A percentile compares a stretch with the other conserved stretches of the same genome.
phyloP scores from a whole-genome alignment of 2,888 invertebrate species.

The Nymphalis polychloros region DNA sequence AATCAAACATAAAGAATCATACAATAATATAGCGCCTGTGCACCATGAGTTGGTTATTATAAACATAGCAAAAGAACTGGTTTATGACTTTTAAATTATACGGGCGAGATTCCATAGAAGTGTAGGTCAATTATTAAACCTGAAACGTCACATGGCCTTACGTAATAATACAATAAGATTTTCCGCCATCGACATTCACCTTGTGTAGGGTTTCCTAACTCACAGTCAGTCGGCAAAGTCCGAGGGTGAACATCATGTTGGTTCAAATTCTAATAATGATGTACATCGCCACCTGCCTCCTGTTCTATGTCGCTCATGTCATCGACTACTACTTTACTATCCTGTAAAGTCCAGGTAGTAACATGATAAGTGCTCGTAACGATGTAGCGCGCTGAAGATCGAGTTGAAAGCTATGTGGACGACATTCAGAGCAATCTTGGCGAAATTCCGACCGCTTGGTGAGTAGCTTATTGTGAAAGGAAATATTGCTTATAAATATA shows the following conservation, averaged over 20 bases:
- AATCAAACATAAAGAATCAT: too few relatives aligned
- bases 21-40: too few relatives aligned
- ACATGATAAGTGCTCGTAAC: slow-evolving; percentile 33
- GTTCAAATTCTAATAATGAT: slow-evolving; percentile 78
- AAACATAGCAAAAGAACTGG: not conserved
- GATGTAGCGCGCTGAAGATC: slow-evolving; percentile 3
- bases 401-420: slow-evolving; percentile 42
- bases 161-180: slow-evolving; percentile 44
- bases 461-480: not conserved
- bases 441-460: slow-evolving; percentile 34
- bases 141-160: slow-evolving; percentile 27
- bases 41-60: not conserved
- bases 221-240: slow-evolving; percentile 45
- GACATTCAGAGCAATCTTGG: slow-evolving; percentile 47
- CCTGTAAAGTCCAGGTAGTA: slow-evolving; percentile 30
- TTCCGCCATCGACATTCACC: slow-evolving; percentile 45
- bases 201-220: slow-evolving; percentile 44
- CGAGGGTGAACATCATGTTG: slow-evolving; percentile 59
- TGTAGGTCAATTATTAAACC: slow-evolving; percentile 29
- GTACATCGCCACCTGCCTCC: slow-evolving; percentile 74
- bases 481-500: too few relatives aligned
- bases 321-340: slow-evolving; percentile 72
- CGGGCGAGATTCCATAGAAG: slow-evolving; percentile 38
- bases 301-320: slow-evolving; percentile 76
- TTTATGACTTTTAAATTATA: slow-evolving; percentile 14